Percentiles rank a stretch among this genome's conserved stretches.
These are phyloP conservation scores for Diorhabda carinulata DNA, from an alignment of 1,140 invertebrate genomes.

Conservation along the genomic window DNA sequence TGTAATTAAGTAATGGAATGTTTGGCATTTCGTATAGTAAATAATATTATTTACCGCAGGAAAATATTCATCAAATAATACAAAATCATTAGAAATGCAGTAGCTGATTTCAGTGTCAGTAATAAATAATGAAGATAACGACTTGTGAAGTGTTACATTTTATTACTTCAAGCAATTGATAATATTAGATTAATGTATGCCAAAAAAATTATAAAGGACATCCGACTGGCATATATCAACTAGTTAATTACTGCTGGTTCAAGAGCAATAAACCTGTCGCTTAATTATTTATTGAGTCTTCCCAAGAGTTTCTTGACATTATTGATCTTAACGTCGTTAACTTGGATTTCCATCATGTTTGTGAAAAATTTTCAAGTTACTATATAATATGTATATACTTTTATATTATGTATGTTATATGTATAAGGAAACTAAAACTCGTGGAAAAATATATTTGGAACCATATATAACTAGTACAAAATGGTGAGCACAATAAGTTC, in stretches of 20 bases:
- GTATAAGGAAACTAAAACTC: no score
- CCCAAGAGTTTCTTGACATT: background rate
- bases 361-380: background rate
- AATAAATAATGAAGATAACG: conserved; percentile 1
- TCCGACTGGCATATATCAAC: conserved; percentile 12
- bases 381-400: no score
- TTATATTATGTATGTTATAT: no score
- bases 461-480: no score
- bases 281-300: background rate
- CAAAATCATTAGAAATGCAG: background rate
- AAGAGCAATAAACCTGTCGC: conserved; percentile 15
- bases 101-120: background rate
- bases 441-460: no score
- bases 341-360: background rate
- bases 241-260: conserved; percentile 10
- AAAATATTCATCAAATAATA: no score
- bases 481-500: no score
- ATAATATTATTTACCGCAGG: no score
- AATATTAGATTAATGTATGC: conserved; percentile 3
- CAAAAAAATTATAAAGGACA: conserved; percentile 7
- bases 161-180: background rate
- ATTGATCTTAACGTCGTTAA: background rate
- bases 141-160: background rate
- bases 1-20: no score
- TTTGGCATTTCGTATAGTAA: no score